These are phyloP conservation scores for Himalopsyche kuldschensis DNA, from an alignment of 2,888 invertebrate species.

Conservation along the genomic window DNA sequence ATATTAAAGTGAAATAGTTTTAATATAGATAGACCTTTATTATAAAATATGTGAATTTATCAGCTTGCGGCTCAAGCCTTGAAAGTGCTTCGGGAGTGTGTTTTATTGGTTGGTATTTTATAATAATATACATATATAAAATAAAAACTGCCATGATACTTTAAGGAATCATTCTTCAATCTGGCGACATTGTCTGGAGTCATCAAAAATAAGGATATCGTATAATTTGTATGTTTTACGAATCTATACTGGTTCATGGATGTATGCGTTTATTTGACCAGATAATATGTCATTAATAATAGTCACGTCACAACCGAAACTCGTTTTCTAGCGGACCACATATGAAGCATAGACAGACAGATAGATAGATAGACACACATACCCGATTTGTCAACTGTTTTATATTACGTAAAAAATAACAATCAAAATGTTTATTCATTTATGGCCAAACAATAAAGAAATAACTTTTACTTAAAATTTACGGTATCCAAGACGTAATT, in stretches of 20 bases:
- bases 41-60: too few relatives aligned
- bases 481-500: background rate
- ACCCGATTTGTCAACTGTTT: conserved; percentile 7
- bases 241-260: background rate
- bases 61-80: too few relatives aligned
- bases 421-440: conserved; percentile 22
- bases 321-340: conserved; percentile 35
- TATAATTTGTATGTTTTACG: background rate
- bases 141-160: too few relatives aligned
- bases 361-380: background rate
- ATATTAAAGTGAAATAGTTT: too few relatives aligned
- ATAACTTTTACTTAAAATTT: conserved; percentile 18
- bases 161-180: too few relatives aligned
- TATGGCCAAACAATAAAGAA: conserved; percentile 24
- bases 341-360: conserved; percentile 22
- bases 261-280: background rate
- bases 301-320: conserved; percentile 10
- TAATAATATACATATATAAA: too few relatives aligned
- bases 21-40: too few relatives aligned
- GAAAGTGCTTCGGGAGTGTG: too few relatives aligned
- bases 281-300: conserved; percentile 19
- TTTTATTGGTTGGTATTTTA: too few relatives aligned
- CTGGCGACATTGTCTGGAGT: too few relatives aligned
- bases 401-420: background rate
- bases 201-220: too few relatives aligned